Conservation (phyloP, 1,140 invertebrate species). For the Zeugodacus cucurbitae region DNA sequence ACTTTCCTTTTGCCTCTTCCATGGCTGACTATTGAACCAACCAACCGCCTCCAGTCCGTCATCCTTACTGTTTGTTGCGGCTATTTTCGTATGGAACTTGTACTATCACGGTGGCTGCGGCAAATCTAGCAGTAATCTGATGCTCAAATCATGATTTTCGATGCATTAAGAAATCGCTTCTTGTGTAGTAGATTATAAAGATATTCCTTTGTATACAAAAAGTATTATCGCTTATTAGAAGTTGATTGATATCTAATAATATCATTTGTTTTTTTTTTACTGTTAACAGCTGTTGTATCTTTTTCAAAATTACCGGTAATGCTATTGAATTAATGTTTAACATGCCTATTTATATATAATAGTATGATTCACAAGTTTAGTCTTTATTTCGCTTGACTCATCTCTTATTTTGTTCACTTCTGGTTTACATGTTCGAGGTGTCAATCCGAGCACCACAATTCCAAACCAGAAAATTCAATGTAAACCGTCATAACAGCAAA, state of each 20-base stretch:
- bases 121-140: not conserved
- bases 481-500: not conserved
- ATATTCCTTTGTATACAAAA: not conserved
- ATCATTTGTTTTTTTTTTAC: not conserved
- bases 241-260: too few relatives aligned
- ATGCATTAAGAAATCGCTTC: too few relatives aligned
- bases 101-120: too few relatives aligned
- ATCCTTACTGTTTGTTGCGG: not conserved
- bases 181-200: not conserved
- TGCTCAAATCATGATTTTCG: too few relatives aligned
- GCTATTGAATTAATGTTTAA: not conserved
- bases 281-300: not conserved
- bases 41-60: not conserved
- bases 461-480: not conserved
- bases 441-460: not conserved
- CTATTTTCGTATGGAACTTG: slow-evolving; percentile 3
- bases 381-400: not conserved
- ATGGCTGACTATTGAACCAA: slow-evolving; percentile 3
- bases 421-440: not conserved
- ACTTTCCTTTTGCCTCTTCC: slow-evolving; percentile 12
- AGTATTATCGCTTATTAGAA: too few relatives aligned
- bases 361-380: not conserved
- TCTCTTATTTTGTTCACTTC: not conserved
- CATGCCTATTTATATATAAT: not conserved
- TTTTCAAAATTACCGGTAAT: not conserved